Evolutionary conservation across 2,888 invertebrate genomes (phyloP), one percentile per base, ranked within the genome.

Genomic region (Tenthredo amoena): DNA sequence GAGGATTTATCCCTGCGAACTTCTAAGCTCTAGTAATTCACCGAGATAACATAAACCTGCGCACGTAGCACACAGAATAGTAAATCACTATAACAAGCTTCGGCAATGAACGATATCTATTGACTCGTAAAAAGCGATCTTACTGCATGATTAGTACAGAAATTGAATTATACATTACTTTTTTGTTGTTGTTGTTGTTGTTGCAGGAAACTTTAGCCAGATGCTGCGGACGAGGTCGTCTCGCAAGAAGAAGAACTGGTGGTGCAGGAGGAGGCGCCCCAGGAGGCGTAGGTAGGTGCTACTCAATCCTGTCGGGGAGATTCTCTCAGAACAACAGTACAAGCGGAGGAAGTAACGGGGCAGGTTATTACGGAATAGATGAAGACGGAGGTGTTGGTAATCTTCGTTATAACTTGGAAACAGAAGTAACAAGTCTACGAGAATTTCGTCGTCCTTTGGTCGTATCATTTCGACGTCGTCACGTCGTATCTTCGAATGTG

Each of bases 381-480:
- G 81, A 81, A n/a, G 58, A 62, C 37, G 26, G 62, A 62, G 79
- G 81, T 18, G 34, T n/a, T 10, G 37, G 40, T 31, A 74, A 74
- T n/a, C 89, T 93, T 37, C 91, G 94, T 76, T 93, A 93, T 88
- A 89, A 31, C 26, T 50, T 93, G 82, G 94, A 94, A 86, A 91
- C 92, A 26, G 93, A 93, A 87, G 92, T 94, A 91, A 91, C 93
- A 85, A 86, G 87, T n/a, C 84, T 86, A 7, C 86, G 85, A 62
- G 86, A 84, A 55, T 85, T 85, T 15, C 89, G 91, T 85, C 88
- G 94, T 86, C 94, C 94, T 26, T 87, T 94, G 86, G 93, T 94
- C 71, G 93, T 94, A 81, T 93, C 94, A 68, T 94, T 94, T 88
- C 90, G 92, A 85, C 89, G 92, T 85, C 89, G 65, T 68, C 87